Percentiles rank a stretch among this genome's conserved stretches.
Conservation (phyloP, 92 coral and sea anemone genomes). For the Epizoanthus scotinus region DNA sequence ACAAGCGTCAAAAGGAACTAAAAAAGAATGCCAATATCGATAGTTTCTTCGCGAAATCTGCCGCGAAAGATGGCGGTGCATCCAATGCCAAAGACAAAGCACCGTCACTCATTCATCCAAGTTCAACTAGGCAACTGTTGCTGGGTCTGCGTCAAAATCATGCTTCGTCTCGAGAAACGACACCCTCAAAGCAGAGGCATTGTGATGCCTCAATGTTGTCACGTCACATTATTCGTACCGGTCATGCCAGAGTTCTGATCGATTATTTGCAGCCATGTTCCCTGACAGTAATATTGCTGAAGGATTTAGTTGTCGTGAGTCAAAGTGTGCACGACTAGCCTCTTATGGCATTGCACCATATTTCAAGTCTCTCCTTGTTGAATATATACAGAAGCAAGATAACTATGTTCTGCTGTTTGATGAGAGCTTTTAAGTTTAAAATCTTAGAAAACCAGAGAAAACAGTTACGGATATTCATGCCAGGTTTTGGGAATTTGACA, state of each 20-base stretch:
- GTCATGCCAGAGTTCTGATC: slow-evolving; percentile 10
- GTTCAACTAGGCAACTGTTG: neutral
- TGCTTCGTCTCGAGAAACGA: slow-evolving; percentile 40
- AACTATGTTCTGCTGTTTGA: too few relatives aligned
- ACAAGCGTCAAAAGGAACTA: slow-evolving; percentile 13
- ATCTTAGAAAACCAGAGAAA: slow-evolving; percentile 20
- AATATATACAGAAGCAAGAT: slow-evolving; percentile 8
- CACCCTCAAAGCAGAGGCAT: slow-evolving; percentile 38
- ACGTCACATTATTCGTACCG: slow-evolving; percentile 23
- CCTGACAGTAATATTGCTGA: slow-evolving; percentile 19
- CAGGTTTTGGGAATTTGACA: slow-evolving; percentile 24
- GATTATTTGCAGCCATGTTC: slow-evolving; percentile 1
- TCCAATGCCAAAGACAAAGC: neutral
- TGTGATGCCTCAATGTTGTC: slow-evolving; percentile 33
- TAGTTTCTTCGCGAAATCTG: slow-evolving; percentile 11
- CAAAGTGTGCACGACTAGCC: slow-evolving; percentile 24
- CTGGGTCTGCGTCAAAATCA: slow-evolving; percentile 33
- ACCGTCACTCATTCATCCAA: slow-evolving; percentile 4
- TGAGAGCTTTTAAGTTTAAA: slow-evolving; percentile 18
- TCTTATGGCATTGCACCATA: slow-evolving; percentile 19
- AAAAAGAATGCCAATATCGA: slow-evolving; percentile 19
- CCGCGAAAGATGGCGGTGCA: slow-evolving; percentile 22
- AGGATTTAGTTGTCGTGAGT: slow-evolving; percentile 15
- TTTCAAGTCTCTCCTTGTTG: slow-evolving; percentile 30
- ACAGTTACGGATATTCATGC: slow-evolving; percentile 15